A percentile compares a stretch with the other conserved stretches of the same genome.
Conservation (phyloP, 2,797 vertebrate genomes). For the Alcedo atthis region DNA sequence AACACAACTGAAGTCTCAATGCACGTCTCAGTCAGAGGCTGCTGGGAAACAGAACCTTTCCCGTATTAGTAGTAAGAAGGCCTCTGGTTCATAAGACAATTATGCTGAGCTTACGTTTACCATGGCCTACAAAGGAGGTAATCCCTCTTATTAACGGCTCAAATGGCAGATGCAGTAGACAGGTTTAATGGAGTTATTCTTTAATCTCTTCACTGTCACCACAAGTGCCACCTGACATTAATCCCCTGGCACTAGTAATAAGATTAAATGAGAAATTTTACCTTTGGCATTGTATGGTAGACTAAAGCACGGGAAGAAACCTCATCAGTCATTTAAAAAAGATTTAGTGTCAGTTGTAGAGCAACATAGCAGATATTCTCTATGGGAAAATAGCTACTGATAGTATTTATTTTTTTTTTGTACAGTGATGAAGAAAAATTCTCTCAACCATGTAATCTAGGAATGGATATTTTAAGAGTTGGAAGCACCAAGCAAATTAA, state of each 20-base stretch:
- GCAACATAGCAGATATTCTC: not conserved
- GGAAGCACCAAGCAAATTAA: not conserved
- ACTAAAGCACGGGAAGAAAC: slow-evolving; percentile 6
- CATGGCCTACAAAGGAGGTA: slow-evolving; percentile 4
- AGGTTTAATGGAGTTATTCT: slow-evolving; percentile 61
- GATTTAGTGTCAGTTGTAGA: not conserved
- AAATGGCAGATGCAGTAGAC: slow-evolving; percentile 51
- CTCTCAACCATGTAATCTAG: not conserved
- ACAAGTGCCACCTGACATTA: slow-evolving; percentile 61
- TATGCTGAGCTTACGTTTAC: slow-evolving; percentile 50
- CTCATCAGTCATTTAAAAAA: slow-evolving; percentile 12
- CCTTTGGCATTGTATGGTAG: slow-evolving; percentile 17
- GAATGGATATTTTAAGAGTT: not conserved
- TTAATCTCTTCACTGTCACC: slow-evolving; percentile 58
- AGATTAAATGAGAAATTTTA: slow-evolving; percentile 57
- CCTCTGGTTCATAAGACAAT: slow-evolving; percentile 47
- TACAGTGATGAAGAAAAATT: not conserved
- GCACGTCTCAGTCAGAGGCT: slow-evolving; percentile 52
- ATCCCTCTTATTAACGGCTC: slow-evolving; percentile 51
- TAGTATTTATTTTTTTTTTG: not conserved
- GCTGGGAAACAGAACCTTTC: slow-evolving; percentile 32
- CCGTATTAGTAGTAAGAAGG: slow-evolving; percentile 11
- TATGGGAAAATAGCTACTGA: not conserved
- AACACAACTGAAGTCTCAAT: not conserved
- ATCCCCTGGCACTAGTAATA: slow-evolving; percentile 32